A percentile compares a stretch with the other conserved stretches of the same genome.
Evolutionary conservation across 1,140 invertebrate genomes (phyloP).

Genomic region (Drosophila burlai): DNA sequence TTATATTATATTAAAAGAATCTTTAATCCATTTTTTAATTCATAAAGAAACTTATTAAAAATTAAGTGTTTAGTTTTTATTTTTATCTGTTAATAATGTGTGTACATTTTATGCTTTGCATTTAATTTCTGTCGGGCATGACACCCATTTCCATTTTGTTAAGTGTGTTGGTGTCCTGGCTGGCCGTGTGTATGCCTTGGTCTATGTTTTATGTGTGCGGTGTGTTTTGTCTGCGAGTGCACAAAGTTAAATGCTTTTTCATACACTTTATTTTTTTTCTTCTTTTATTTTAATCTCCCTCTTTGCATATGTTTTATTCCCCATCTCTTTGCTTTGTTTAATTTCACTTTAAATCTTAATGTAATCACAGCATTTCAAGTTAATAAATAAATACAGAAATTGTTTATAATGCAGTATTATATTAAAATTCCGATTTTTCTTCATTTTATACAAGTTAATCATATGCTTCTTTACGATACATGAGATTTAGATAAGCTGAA

Average conservation of each 20-base stretch:
- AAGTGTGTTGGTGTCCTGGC: constrained; percentile 10
- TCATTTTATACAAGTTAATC: no score
- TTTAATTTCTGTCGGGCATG: constrained; percentile 30
- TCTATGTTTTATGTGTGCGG: constrained; percentile 35
- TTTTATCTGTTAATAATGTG: not conserved
- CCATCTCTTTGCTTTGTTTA: not conserved
- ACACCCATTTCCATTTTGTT: constrained; percentile 38
- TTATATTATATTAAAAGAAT: not conserved
- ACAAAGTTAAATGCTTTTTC: constrained; percentile 61
- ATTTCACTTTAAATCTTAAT: no score
- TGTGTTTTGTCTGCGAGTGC: constrained; percentile 46
- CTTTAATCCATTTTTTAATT: not conserved
- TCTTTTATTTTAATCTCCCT: not conserved
- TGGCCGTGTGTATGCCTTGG: constrained; percentile 12
- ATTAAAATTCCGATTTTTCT: no score
- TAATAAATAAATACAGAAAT: no score
- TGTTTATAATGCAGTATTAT: no score
- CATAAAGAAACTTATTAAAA: not conserved
- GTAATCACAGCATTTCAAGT: no score
- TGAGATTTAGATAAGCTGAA: no score
- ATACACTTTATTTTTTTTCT: constrained; percentile 13
- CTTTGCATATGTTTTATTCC: not conserved
- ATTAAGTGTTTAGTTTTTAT: not conserved
- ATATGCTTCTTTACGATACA: no score
- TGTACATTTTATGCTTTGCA: not conserved